phyloP scores from a whole-genome alignment of 1,140 invertebrate genomes.

The Drosophila kepulauana region DNA sequence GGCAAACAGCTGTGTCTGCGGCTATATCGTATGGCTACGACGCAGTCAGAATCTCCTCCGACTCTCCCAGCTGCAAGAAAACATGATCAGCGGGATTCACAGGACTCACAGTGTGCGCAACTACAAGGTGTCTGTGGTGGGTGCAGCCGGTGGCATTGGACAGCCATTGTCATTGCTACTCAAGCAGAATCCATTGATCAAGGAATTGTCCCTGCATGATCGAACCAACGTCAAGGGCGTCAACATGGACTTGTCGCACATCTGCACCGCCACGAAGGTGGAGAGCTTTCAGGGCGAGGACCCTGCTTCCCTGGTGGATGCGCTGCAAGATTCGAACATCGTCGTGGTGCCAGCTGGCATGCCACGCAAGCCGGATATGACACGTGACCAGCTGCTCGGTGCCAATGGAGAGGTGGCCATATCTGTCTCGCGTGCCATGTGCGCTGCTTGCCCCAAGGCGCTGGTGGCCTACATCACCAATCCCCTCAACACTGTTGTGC shows the following conservation, averaged over 20 bases:
- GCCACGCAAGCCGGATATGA: slow-evolving; percentile 97
- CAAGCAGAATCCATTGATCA: slow-evolving; percentile 90
- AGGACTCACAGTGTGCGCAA: slow-evolving; percentile 16
- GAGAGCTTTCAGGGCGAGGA: slow-evolving; percentile 88
- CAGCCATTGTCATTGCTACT: slow-evolving; percentile 88
- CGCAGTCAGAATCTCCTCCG: background rate
- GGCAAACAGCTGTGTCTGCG: background rate
- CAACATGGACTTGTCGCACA: slow-evolving; percentile 94
- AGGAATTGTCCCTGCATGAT: slow-evolving; percentile 91
- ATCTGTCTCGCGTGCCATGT: slow-evolving; percentile 91
- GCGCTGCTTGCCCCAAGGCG: slow-evolving; percentile 94
- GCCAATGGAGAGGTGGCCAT: slow-evolving; percentile 98
- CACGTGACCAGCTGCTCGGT: slow-evolving; percentile 97
- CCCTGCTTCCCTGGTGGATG: slow-evolving; percentile 2
- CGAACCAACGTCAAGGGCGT: slow-evolving; percentile 92
- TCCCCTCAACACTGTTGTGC: slow-evolving; percentile 98
- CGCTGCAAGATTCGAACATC: slow-evolving; percentile 88
- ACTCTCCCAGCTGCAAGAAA: background rate
- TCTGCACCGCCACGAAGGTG: slow-evolving; percentile 90
- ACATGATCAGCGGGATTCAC: background rate
- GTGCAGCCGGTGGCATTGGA: slow-evolving; percentile 94
- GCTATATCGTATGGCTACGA: background rate
- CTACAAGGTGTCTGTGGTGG: slow-evolving; percentile 91
- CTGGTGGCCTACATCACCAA: slow-evolving; percentile 98
- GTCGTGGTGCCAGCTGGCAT: slow-evolving; percentile 99